Evolutionary conservation across 1,140 invertebrate genomes (phyloP), one percentile per base, ranked within the genome.

Genomic region (Paracyclopina nana): DNA sequence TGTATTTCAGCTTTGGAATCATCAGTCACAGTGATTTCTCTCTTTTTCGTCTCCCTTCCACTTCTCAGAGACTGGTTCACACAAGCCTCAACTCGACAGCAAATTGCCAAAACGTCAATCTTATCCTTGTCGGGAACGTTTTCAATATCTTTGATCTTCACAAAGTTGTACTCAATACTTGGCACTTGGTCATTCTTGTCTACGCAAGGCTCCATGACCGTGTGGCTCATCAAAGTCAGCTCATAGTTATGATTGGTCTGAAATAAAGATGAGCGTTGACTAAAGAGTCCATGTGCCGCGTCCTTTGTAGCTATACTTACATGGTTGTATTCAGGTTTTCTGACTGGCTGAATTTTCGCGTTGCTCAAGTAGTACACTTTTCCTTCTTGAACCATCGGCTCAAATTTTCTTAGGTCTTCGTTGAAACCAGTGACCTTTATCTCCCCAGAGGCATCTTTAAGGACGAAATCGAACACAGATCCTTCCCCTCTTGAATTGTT

Each of bases 351-450:
- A 20, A 48, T 29, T 31, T 48, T 24, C 4, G 45, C 45, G 16
- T 28, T 16, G n/a, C 20, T 26, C 25, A 48, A 16, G 16, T 27
- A 48, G 18, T 3, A 48, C 20, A 27, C 45, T 22, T 31, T 28
- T 14, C 45, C 45, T 29, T 28, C 45, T 4, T 26, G 25, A 11
- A 48, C 27, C 16, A 48, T 12, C 2, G 45, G 45, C 12, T 26
- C 16, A 14, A 48, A 27, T 14, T 31, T 28, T n/a, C 30, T 22
- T 6, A 28, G 25, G 18, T 22, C 16, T 6, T 48, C 26, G 27
- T 48, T 48, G 18, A 48, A 48, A 4, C 45, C 45, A 29, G 45
- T 48, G 16, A 28, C 45, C n/a, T 26, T n/a, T n/a, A 48, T 48
- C 8, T 48, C 45, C 3, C 45, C 45, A 9, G 25, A 28, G 12